phyloP scores from a whole-genome alignment of 2,797 vertebrate species.

The Vultur gryphus region DNA sequence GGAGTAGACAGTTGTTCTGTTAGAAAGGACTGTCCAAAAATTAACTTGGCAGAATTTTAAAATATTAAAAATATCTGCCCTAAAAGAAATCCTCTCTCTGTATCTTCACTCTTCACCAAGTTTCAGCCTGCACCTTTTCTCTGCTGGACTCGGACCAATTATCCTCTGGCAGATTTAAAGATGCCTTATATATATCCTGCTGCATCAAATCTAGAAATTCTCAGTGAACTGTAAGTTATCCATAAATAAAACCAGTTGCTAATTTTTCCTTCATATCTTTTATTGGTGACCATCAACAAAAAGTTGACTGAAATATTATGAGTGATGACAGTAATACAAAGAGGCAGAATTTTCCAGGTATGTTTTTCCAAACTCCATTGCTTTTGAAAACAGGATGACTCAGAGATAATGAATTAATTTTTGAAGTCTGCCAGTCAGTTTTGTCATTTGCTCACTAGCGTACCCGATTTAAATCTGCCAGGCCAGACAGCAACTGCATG shows the following conservation, averaged over 20 bases:
- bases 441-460: background rate
- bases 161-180: background rate
- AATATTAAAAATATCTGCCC: background rate
- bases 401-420: background rate
- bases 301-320: background rate
- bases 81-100: background rate
- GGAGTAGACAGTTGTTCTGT: background rate
- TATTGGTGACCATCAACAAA: conserved; percentile 7
- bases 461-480: background rate
- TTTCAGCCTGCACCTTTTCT: background rate
- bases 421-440: background rate
- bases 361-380: background rate
- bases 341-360: background rate
- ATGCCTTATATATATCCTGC: background rate
- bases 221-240: background rate
- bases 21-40: background rate
- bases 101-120: background rate
- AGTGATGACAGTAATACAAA: background rate
- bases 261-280: background rate
- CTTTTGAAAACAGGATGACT: background rate
- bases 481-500: background rate
- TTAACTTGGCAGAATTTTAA: background rate
- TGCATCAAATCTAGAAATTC: background rate
- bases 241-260: background rate
- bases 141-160: background rate